A percentile compares a stretch with the other conserved stretches of the same genome.
phyloP scores from a whole-genome alignment of 2,888 invertebrate genomes.

The Zeuzera pyrina region DNA sequence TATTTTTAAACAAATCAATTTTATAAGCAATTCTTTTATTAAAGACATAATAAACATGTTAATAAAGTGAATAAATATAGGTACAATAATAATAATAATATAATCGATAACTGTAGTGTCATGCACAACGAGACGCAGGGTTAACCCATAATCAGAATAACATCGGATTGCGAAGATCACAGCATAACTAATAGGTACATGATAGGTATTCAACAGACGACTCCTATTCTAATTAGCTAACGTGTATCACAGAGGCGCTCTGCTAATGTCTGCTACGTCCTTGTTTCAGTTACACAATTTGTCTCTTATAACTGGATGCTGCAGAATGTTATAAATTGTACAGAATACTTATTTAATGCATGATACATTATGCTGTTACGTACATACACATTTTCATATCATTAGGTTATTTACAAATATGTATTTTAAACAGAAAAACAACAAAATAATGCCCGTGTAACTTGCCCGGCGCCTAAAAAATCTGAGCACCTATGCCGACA shows the following conservation, averaged over 20 bases:
- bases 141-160: constrained; percentile 41
- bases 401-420: no score
- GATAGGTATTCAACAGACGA: constrained; percentile 34
- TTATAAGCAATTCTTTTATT: constrained; percentile 69
- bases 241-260: constrained; percentile 63
- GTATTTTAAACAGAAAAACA: no score
- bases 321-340: no score
- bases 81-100: constrained; percentile 48
- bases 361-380: no score
- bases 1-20: constrained; percentile 22
- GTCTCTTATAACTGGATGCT: no score
- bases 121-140: constrained; percentile 44
- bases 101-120: constrained; percentile 20
- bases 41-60: constrained; percentile 72
- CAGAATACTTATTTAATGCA: no score
- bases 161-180: constrained; percentile 33
- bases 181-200: constrained; percentile 17
- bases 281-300: no score
- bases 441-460: no score
- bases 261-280: constrained; percentile 34
- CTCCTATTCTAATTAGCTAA: constrained; percentile 48
- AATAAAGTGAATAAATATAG: constrained; percentile 70
- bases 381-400: no score
- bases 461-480: no score
- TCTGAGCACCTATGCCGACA: no score